Base-by-base conservation (phyloP, 2,888 invertebrate species). In the Chloroclystis v-ata region DNA sequence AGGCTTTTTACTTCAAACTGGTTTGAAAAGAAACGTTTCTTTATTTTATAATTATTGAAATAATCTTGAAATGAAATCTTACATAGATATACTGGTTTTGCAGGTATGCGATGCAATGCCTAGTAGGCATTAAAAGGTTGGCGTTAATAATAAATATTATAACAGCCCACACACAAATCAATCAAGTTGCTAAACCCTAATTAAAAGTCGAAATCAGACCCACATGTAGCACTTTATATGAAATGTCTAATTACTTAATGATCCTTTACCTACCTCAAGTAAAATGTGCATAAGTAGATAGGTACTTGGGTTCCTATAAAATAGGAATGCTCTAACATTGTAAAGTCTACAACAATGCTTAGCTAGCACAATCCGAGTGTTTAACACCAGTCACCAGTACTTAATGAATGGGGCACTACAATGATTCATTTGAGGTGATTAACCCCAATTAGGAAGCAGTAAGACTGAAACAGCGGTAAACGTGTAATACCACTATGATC, bases 1-100 rank as follows among this genome's bases (percentile, higher is more conserved):
- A 44, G 57, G 55, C 58, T 59, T 65, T 68, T 64, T 67, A 65
- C 61, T 61, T 52, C 30, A 43, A 65, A 65, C 68, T 44, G 55
- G 58, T 56, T 54, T 52, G 20, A 50, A 54, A 56, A 50, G 47
- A 52, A 52, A 54, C 52, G 44, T 54, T 20, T 47, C 48, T 49
- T 55, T 53, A 39, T 44, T 53, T 39, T 48, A 47, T 43, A 52
- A 49, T 49, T 48, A 48, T 37, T 54, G 25, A 46, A 30, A 38
- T 54, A 52, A 50, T 52, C 48, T 48, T 46, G 43, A 45, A 45
- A 49, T 54, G 28, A 50, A 52, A 43, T 52, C 43, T 51, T 41
- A 46, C 32, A 43, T 16, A 43, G 35, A 39, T 35, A 29, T 42
- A 52, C 50, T 43, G 35, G 46, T 50, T 50, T 42, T 38, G 43